Evolutionary conservation across 2,797 vertebrate species (phyloP).

Genomic region (Iguana delicatissima): DNA sequence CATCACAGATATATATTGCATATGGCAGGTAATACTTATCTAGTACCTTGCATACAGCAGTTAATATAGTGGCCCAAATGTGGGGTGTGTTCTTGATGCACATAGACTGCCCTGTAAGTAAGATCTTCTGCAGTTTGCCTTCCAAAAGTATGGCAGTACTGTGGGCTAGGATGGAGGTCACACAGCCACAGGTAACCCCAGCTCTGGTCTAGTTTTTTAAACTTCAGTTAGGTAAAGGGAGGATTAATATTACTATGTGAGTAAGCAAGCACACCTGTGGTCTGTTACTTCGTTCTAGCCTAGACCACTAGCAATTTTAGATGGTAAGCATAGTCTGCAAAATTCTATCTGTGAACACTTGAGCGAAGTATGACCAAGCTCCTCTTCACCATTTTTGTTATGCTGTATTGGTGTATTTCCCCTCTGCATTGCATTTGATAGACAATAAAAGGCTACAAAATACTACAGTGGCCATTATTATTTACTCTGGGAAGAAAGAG

Average conservation of each 20-base stretch:
- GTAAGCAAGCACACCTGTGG: not conserved
- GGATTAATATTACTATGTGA: not conserved
- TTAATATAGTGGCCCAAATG: not conserved
- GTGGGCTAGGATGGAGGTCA: not conserved
- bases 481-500: not conserved
- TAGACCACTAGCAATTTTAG: not conserved
- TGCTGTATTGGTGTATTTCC: conserved; percentile 20
- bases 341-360: not conserved
- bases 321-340: not conserved
- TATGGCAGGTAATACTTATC: not conserved
- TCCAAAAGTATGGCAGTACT: too few relatives aligned
- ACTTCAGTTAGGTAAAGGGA: not conserved
- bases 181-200: not conserved
- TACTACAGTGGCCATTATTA: not conserved
- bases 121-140: not conserved
- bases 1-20: not conserved
- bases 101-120: not conserved
- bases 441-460: not conserved
- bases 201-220: not conserved
- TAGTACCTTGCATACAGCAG: not conserved
- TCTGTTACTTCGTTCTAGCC: not conserved
- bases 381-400: conserved; percentile 7
- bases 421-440: accelerated
- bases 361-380: conserved; percentile 14
- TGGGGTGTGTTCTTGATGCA: not conserved